Base-by-base conservation (phyloP, 2,797 vertebrate species). In the Sebastes kiyomatsui region DNA sequence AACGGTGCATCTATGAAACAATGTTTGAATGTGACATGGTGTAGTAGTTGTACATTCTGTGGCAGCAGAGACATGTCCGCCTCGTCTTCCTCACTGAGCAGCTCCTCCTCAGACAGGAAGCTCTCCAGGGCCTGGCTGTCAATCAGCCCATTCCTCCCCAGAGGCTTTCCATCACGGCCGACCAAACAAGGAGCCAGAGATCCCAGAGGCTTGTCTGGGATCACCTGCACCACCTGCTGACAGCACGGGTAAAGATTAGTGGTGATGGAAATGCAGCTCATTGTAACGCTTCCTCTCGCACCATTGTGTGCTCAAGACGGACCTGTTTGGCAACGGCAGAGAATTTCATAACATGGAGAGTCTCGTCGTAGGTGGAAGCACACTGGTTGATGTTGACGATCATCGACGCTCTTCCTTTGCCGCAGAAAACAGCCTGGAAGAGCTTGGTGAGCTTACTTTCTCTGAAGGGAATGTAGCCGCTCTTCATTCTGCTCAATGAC, bases 371-470 rank as follows among this genome's bases (percentile, higher is more conserved):
- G 1, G 93, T 97, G 61, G 97, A 97, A 4, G 96, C 95, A 72
- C 97, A 97, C 73, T 97, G 97, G 87, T 97, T 98, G 23, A 98
- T 95, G 85, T 98, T 98, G 71, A 98, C 96, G 42, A 99, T 97
- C 97, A 98, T 98, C 2, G 96, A 97, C 1, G 96, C 96, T 82
- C 91, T 95, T 35, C 97, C 97, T 91, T 96, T 97, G 13, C 97
- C 97, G 27, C 96, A 97, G 81, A 98, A 97, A 71, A 97, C 95
- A 0, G 96, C 92, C 90, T 99, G 97, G 87, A 98, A 98, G 32
- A 98, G 95, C 25, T 97, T 96, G 3, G 97, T 98, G 87, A 98
- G 62, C 78, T 98, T 98, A 90, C 97, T 98, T 90, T 99, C 98
- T 84, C 97, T 92, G 91, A 98, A 99, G 0, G 97, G 97, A 74